Percentiles rank a stretch among this genome's conserved stretches.
phyloP scores from a whole-genome alignment of 2,113 vertebrate genomes.

The Anoplopoma fimbria region DNA sequence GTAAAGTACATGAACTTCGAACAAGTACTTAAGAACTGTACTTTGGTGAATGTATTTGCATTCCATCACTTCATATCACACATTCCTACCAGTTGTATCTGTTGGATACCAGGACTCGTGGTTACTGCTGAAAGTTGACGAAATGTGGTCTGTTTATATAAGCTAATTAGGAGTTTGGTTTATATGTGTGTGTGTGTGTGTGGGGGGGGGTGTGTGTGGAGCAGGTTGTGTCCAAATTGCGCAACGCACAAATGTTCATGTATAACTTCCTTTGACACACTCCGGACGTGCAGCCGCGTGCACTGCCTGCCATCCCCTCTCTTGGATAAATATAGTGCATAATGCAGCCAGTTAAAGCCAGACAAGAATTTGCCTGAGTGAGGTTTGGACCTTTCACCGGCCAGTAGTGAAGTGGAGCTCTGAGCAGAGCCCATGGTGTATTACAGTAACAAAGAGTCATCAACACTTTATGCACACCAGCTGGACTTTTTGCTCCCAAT shows the following conservation, averaged over 20 bases:
- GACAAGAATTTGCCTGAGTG: constrained; percentile 43
- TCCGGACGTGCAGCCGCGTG: constrained; percentile 58
- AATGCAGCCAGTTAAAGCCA: constrained; percentile 57
- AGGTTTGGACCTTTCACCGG: constrained; percentile 36
- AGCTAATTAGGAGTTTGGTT: constrained; percentile 33
- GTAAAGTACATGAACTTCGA: not conserved
- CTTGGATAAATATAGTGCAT: constrained; percentile 65
- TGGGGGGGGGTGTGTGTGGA: not conserved
- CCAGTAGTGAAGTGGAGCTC: constrained; percentile 11
- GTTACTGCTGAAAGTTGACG: not conserved
- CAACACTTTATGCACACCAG: constrained; percentile 48
- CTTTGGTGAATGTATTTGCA: no score
- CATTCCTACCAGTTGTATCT: not conserved
- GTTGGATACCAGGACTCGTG: not conserved
- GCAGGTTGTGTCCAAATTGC: constrained; percentile 59
- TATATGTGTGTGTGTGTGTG: constrained; percentile 8
- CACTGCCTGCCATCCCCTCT: constrained; percentile 42
- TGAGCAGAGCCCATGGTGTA: not conserved
- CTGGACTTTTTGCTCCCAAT: constrained; percentile 35
- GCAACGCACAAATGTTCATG: constrained; percentile 76
- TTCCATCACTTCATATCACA: not conserved
- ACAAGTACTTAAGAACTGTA: not conserved
- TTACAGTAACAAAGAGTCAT: constrained; percentile 65
- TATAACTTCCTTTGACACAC: constrained; percentile 87
- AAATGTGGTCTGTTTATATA: constrained; percentile 27